Conservation (phyloP, 2,888 invertebrate genomes). For the Ischnura elegans region DNA sequence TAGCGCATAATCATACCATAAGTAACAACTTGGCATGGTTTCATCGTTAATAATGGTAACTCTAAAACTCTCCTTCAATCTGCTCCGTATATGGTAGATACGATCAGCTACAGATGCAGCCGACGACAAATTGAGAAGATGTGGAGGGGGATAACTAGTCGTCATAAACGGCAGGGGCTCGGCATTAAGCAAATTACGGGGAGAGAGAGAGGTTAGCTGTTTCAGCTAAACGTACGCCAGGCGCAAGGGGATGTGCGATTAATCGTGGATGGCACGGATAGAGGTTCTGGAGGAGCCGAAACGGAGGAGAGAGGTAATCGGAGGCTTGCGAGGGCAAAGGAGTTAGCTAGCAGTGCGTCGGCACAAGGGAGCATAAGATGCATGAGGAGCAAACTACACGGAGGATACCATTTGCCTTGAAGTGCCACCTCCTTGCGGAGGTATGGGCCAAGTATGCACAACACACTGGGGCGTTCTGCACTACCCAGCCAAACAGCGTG, state of each 20-base stretch:
- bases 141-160: neutral
- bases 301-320: neutral
- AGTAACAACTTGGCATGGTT: too few species aligned
- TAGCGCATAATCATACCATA: too few species aligned
- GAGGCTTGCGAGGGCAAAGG: neutral
- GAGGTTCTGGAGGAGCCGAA: neutral
- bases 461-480: too few species aligned
- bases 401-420: too few species aligned
- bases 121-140: neutral
- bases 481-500: too few species aligned
- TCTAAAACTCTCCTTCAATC: neutral
- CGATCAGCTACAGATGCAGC: constrained; percentile 3
- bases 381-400: neutral
- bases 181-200: constrained; percentile 28
- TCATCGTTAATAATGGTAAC: too few species aligned
- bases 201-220: neutral
- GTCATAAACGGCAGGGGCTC: constrained; percentile 18
- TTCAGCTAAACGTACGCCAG: neutral
- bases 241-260: constrained; percentile 10
- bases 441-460: too few species aligned
- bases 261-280: neutral
- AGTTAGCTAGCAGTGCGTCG: neutral
- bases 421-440: too few species aligned
- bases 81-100: neutral
- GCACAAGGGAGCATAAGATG: neutral